Evolutionary conservation across 2,113 vertebrate genomes (phyloP), one percentile per base, ranked within the genome.

Genomic region (Tor tambroides): DNA sequence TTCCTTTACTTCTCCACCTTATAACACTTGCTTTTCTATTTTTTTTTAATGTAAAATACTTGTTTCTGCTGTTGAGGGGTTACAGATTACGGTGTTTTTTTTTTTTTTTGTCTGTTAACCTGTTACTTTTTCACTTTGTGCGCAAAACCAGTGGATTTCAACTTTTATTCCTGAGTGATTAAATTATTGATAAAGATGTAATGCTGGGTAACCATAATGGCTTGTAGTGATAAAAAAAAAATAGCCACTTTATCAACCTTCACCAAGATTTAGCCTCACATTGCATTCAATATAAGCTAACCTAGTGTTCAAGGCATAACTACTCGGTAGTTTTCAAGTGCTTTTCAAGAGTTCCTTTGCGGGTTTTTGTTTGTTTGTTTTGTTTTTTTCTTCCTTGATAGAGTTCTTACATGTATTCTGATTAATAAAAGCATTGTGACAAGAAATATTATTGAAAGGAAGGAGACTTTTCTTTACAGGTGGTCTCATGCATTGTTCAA

Each of bases 1-100:
- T 83, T 76, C 51, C 71, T 77, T 59, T 65, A 12, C 83, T 85
- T 65, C 54, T 43, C 46, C 71, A 41, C 28, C 28, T 17, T 87
- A 69, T 79, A 77, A 76, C 83, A 67, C 84, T 86, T 88, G 65
- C 75, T 91, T 93, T 91, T 89, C 89, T 63, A 5, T 21, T 35
- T 46, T 2, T 56, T 86, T 71, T 41, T 21, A 1, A 49, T 87
- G 74, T 74, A 28, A 35, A 79, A 85, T 32, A n/a, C 51, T 46
- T 54, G 19, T 82, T 67, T 71, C 51, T 74, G 32, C 43, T 82
- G n/a, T 82, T 67, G 63, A 82, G 12, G 30, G 61, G 14, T 67
- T 17, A 30, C 43, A 28, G 35, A 81, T 7, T 17, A 49, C 3
- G 17, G 49, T 51, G n/a, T n/a, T n/a, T n/a, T n/a, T n/a, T n/a